Percentiles rank a stretch among this genome's conserved stretches.
Evolutionary conservation across 2,113 vertebrate genomes (phyloP).

Genomic region (Eulacestoma nigropectus): DNA sequence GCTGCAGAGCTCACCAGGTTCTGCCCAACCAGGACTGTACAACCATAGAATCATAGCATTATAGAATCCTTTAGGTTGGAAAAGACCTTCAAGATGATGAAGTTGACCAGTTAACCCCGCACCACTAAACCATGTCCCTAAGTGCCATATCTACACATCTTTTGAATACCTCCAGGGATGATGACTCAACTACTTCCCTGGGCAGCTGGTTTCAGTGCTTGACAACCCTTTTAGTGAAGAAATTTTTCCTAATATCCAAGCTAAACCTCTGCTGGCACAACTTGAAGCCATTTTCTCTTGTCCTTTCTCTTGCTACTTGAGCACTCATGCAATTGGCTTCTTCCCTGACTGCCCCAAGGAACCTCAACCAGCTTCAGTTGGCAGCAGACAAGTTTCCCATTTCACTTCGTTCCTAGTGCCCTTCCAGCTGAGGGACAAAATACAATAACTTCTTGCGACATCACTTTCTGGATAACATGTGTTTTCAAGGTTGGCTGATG

Average conservation of each 20-base stretch:
- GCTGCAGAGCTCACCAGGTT: background rate
- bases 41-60: background rate
- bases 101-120: background rate
- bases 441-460: fast-evolving
- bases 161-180: background rate
- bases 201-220: background rate
- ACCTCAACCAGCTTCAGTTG: fast-evolving
- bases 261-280: background rate
- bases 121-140: background rate
- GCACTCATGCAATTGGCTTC: background rate
- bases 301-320: background rate
- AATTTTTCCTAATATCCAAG: background rate
- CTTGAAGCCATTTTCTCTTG: background rate
- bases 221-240: background rate
- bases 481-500: background rate
- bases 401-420: background rate
- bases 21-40: background rate
- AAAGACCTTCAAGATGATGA: background rate
- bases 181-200: background rate
- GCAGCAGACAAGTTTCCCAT: background rate
- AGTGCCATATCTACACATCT: background rate
- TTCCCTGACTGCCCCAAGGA: background rate
- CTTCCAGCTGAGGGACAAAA: background rate
- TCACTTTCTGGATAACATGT: fast-evolving
- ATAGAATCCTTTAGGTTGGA: background rate